These are phyloP conservation scores for Brachynemurus nebulosus DNA, from an alignment of 2,888 invertebrate species.

Conservation along the genomic window DNA sequence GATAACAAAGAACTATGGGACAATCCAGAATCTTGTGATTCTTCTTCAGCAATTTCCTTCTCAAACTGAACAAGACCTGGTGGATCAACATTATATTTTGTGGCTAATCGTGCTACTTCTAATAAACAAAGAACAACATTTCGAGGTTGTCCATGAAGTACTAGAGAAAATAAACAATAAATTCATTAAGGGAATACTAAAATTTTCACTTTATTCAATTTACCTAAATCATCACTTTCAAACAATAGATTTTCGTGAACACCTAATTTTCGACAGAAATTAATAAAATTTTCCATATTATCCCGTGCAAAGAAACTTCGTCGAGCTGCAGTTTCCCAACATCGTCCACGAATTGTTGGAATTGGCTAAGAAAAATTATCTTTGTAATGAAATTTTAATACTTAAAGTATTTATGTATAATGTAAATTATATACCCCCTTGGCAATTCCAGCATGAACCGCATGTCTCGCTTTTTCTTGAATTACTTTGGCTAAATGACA, in stretches of 20 bases:
- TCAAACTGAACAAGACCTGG: slow-evolving; percentile 71
- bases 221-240: slow-evolving; percentile 81
- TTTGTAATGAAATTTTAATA: too few relatives aligned
- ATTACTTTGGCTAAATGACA: slow-evolving; percentile 71
- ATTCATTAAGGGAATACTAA: neutral
- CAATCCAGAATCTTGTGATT: slow-evolving; percentile 50
- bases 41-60: slow-evolving; percentile 73
- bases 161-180: slow-evolving; percentile 31
- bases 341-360: slow-evolving; percentile 58
- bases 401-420: neutral
- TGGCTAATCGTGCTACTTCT: slow-evolving; percentile 71
- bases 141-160: slow-evolving; percentile 69
- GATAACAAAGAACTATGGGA: slow-evolving; percentile 40
- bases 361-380: slow-evolving; percentile 42
- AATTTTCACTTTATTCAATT: slow-evolving; percentile 17
- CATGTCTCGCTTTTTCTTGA: slow-evolving; percentile 57
- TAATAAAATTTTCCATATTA: slow-evolving; percentile 79
- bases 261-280: slow-evolving; percentile 70
- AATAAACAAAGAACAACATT: slow-evolving; percentile 74
- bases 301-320: slow-evolving; percentile 81
- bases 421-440: slow-evolving; percentile 37
- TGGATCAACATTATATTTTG: slow-evolving; percentile 64
- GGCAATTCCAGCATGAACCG: slow-evolving; percentile 44
- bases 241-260: slow-evolving; percentile 79
- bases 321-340: slow-evolving; percentile 70